Conservation (phyloP, 2,888 invertebrate species). For the Carcina quercana region DNA sequence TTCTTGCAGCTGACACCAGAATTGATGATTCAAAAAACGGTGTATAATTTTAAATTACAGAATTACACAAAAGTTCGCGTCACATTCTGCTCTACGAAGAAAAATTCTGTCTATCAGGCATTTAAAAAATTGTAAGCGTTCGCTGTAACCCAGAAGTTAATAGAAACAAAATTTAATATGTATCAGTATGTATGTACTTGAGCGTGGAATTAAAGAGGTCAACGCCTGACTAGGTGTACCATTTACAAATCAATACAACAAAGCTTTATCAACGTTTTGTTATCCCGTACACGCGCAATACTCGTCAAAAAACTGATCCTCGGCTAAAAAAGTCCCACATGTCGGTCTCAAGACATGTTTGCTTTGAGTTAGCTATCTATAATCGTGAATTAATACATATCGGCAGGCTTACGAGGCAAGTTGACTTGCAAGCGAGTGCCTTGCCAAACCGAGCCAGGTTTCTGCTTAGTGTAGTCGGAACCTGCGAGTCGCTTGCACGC, state of each 20-base stretch:
- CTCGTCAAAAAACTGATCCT: slow-evolving; percentile 3
- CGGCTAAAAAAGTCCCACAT: slow-evolving; percentile 1
- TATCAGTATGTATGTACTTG: too few relatives aligned
- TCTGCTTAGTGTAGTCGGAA: slow-evolving; percentile 40
- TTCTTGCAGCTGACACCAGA: too few relatives aligned
- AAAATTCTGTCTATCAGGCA: too few relatives aligned
- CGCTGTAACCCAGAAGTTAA: too few relatives aligned
- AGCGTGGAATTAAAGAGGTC: too few relatives aligned
- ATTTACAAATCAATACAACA: neutral
- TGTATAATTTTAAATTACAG: too few relatives aligned
- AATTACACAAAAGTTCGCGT: too few relatives aligned
- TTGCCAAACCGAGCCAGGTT: slow-evolving; percentile 24
- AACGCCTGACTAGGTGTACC: too few relatives aligned
- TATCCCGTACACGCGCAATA: neutral
- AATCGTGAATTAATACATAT: slow-evolving; percentile 53
- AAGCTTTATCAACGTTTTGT: neutral
- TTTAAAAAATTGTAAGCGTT: too few relatives aligned
- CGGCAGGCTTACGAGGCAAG: slow-evolving; percentile 22
- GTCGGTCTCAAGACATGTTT: slow-evolving; percentile 7
- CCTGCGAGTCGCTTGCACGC: slow-evolving; percentile 52
- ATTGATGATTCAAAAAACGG: too few relatives aligned
- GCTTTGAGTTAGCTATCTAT: slow-evolving; percentile 33
- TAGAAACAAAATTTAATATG: too few relatives aligned
- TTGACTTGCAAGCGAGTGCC: slow-evolving; percentile 22
- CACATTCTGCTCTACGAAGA: too few relatives aligned